phyloP scores from a whole-genome alignment of 2,888 invertebrate species.

The Troilus luridus region DNA sequence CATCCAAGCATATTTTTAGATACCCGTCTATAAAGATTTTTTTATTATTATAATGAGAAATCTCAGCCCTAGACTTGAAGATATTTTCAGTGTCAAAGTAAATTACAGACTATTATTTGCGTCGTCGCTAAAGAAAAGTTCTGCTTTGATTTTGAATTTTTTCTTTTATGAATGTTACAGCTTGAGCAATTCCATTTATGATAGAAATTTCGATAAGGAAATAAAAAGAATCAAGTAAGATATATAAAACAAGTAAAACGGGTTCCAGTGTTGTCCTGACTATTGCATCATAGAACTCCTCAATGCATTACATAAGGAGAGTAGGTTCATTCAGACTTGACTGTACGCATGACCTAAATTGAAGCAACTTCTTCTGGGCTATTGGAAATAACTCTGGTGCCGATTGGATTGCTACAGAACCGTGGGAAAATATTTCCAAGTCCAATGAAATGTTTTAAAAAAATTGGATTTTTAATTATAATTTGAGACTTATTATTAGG shows the following conservation, averaged over 20 bases:
- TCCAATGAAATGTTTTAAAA: background rate
- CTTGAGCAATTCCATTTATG: background rate
- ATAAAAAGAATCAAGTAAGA: background rate
- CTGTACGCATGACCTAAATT: slow-evolving; percentile 7
- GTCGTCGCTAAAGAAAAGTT: no score
- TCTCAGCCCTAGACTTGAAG: no score
- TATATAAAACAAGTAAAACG: background rate
- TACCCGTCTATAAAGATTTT: no score
- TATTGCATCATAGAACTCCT: background rate
- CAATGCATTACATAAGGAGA: background rate
- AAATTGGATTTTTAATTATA: background rate
- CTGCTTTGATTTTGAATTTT: no score
- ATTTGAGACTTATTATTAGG: background rate
- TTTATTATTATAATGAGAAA: no score
- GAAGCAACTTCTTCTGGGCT: background rate
- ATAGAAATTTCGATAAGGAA: background rate
- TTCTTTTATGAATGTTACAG: background rate
- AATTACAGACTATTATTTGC: no score
- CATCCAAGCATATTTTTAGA: no score
- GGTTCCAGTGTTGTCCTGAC: background rate
- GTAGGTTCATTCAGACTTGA: background rate
- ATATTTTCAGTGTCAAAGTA: no score
- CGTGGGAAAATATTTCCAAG: background rate
- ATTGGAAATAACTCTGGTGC: background rate
- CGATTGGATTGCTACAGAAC: background rate